These are phyloP conservation scores for rabbit (Oryctolagus cuniculus) DNA, from an alignment of 2,113 vertebrate species.

Conservation along the genomic window mOryCun1.1 NC_091443.1:63816001-63816500, in stretches of 20 bases:
- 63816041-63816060: constrained; percentile 57
- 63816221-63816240: constrained; percentile 47
- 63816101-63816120: constrained; percentile 63
- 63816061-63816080: background rate
- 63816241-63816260: background rate
- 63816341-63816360: constrained; percentile 88
- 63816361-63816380: constrained; percentile 90
- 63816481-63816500: constrained; percentile 28
- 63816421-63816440: constrained; percentile 86
- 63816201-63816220: background rate
- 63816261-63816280: constrained; percentile 9
- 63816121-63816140: constrained; percentile 51
- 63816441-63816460: constrained; percentile 88
- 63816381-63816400: constrained; percentile 89
- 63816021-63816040: constrained; percentile 41
- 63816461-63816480: constrained; percentile 51
- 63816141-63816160: constrained; percentile 45
- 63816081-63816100: constrained; percentile 34
- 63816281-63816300: constrained; percentile 45
- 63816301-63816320: constrained; percentile 53
- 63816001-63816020: constrained; percentile 53
- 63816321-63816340: constrained; percentile 72
- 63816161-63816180: constrained; percentile 59
- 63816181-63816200: constrained; percentile 53
- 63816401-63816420: constrained; percentile 88